These are phyloP conservation scores for Rhamphomyia laevipes DNA, from an alignment of 2,888 invertebrate species.

Conservation along the genomic window DNA sequence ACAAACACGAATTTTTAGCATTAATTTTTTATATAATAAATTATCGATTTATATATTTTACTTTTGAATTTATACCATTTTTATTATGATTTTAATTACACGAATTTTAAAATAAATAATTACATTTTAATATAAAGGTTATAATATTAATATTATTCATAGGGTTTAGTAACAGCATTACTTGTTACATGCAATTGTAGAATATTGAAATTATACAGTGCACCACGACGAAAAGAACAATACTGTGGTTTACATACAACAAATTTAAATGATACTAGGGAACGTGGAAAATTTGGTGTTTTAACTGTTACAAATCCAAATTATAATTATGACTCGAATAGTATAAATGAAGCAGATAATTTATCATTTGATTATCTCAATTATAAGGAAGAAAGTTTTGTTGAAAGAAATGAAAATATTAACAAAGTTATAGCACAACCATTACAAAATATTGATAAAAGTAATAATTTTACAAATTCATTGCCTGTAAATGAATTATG, in stretches of 20 bases:
- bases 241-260: conserved; percentile 19
- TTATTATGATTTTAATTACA: no score
- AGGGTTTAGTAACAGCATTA: conserved; percentile 51
- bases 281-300: conserved; percentile 22
- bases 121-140: no score
- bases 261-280: conserved; percentile 20
- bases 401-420: conserved; percentile 16
- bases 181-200: conserved; percentile 52
- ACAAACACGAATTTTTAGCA: no score
- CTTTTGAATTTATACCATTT: no score
- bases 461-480: conserved; percentile 18
- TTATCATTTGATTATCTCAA: conserved; percentile 15
- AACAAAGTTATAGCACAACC: conserved; percentile 10
- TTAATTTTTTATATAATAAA: no score
- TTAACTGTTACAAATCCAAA: conserved; percentile 23
- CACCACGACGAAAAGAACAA: conserved; percentile 19
- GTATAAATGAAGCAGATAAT: conserved; percentile 3
- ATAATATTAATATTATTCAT: no score
- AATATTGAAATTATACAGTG: conserved; percentile 23
- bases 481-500: conserved; percentile 17
- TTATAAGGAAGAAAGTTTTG: conserved; percentile 20
- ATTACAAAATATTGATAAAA: conserved; percentile 3
- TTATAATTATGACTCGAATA: conserved; percentile 16
- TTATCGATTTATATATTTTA: no score
- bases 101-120: no score